Percentiles rank a stretch among this genome's conserved stretches.
These are phyloP conservation scores for Pipra filicauda DNA, from an alignment of 2,113 vertebrate species.

Conservation along the genomic window DNA sequence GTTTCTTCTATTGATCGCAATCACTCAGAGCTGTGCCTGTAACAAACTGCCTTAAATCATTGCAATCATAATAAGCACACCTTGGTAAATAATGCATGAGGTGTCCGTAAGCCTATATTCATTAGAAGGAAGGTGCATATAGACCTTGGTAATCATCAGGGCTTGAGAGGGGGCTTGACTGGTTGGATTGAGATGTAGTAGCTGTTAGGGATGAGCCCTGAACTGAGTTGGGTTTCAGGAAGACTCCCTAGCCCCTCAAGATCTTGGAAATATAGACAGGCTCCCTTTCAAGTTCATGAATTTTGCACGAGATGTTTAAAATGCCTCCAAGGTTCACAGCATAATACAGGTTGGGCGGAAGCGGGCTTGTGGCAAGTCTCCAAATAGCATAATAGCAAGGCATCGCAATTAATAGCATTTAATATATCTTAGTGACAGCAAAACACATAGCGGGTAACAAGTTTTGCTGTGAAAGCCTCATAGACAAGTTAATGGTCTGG, in stretches of 20 bases:
- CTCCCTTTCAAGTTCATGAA: neutral
- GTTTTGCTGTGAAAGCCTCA: constrained; percentile 14
- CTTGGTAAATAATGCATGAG: constrained; percentile 68
- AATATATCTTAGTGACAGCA: constrained; percentile 35
- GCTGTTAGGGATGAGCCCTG: neutral
- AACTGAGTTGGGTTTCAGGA: neutral
- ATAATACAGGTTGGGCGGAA: constrained; percentile 2
- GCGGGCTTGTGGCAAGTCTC: constrained; percentile 10
- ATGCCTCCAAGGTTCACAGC: neutral
- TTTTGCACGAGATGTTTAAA: constrained; percentile 21
- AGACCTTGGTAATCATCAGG: neutral
- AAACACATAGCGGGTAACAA: constrained; percentile 26
- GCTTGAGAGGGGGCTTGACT: neutral
- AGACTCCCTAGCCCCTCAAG: neutral
- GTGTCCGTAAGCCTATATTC: constrained; percentile 51
- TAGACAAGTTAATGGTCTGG: constrained; percentile 51
- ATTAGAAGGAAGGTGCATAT: constrained; percentile 41
- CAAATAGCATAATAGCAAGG: constrained; percentile 27
- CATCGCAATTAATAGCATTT: constrained; percentile 42
- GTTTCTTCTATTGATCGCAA: constrained; percentile 64
- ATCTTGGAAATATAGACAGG: neutral
- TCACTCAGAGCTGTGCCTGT: constrained; percentile 58
- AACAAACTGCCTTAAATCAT: constrained; percentile 72
- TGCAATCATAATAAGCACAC: constrained; percentile 63
- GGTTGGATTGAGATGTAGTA: neutral